Conservation (phyloP, 2,888 invertebrate species). For the Megastigmus dorsalis region DNA sequence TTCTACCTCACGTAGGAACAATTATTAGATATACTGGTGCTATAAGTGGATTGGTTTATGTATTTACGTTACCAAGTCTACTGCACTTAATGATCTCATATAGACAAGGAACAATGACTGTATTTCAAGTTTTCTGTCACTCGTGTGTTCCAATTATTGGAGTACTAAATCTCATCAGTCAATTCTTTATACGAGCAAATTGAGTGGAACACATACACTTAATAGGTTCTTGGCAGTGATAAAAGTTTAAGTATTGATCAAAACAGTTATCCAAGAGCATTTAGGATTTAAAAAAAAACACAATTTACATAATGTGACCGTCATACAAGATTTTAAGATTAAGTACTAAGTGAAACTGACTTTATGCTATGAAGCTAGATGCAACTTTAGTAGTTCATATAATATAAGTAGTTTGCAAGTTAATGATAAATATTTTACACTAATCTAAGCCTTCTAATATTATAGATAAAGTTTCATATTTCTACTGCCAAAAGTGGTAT, state of each 20-base stretch:
- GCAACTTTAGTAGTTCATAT: no score
- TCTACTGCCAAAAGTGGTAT: not conserved
- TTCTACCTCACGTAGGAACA: constrained; percentile 89
- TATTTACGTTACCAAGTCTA: constrained; percentile 89
- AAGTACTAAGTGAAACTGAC: no score
- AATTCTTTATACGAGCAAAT: constrained; percentile 81
- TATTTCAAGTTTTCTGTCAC: constrained; percentile 78
- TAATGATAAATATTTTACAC: no score
- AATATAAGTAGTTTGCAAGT: no score
- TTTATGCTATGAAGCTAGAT: no score
- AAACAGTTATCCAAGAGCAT: not conserved
- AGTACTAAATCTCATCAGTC: constrained; percentile 84
- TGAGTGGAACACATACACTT: no score
- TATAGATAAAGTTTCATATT: not conserved
- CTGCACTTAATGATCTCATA: constrained; percentile 83
- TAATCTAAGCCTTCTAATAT: no score
- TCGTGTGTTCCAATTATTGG: constrained; percentile 82
- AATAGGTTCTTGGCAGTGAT: not conserved
- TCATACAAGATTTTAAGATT: no score
- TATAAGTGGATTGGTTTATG: constrained; percentile 89
- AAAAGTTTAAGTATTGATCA: not conserved
- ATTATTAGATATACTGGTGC: constrained; percentile 94
- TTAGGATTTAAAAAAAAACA: no score
- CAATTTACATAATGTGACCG: no score
- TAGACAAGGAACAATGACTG: constrained; percentile 78